phyloP scores from a whole-genome alignment of 2,888 invertebrate species.

The Odontothrips loti region DNA sequence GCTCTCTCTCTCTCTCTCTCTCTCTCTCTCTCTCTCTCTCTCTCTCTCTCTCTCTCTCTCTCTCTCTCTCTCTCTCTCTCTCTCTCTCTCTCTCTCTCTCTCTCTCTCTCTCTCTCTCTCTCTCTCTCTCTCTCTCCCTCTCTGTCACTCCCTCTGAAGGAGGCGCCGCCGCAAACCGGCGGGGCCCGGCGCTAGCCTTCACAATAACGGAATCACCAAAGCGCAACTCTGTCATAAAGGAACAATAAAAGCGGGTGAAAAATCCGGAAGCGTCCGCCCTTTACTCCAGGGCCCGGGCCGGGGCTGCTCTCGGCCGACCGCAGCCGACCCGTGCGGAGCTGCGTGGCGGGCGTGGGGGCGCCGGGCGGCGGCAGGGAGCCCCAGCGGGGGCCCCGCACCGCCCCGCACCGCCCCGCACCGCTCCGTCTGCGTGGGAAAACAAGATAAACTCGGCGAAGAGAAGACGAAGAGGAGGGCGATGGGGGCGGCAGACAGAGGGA shows the following conservation, averaged over 20 bases:
- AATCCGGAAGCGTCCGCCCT: conserved; percentile 15
- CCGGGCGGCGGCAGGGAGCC: neutral
- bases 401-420: too few species aligned
- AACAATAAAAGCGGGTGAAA: conserved; percentile 12
- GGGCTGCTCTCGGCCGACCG: neutral
- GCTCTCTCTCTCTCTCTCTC: too few species aligned
- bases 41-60: too few species aligned
- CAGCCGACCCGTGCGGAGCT: neutral
- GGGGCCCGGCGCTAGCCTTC: neutral
- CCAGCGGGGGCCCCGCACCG: neutral
- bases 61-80: too few species aligned
- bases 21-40: too few species aligned
- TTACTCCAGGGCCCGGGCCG: neutral
- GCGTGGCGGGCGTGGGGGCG: neutral
- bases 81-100: too few species aligned
- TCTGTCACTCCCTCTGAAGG: too few species aligned
- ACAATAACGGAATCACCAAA: conserved; percentile 25
- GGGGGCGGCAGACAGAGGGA: neutral
- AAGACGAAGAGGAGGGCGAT: neutral
- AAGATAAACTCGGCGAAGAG: neutral
- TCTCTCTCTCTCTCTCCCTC: too few species aligned
- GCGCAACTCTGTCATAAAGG: conserved; percentile 22
- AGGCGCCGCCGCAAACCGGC: too few species aligned
- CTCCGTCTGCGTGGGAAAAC: too few species aligned
- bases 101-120: too few species aligned